phyloP scores from a whole-genome alignment of 2,113 vertebrate genomes.

The Indicator indicator region DNA sequence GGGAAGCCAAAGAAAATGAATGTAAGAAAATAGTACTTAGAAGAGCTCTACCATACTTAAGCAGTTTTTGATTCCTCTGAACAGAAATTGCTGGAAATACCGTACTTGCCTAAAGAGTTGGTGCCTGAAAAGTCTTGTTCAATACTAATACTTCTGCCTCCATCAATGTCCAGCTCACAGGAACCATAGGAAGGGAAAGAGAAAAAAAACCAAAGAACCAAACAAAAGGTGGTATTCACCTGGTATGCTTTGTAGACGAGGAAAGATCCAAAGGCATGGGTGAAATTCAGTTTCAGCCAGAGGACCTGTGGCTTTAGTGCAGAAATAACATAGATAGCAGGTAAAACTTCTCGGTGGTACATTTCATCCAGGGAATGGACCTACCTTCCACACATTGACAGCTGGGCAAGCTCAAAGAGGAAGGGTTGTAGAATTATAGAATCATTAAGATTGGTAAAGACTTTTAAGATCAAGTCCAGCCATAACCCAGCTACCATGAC shows the following conservation, averaged over 20 bases:
- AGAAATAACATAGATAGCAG: neutral
- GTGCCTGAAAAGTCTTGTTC: neutral
- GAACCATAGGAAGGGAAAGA: neutral
- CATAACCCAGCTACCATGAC: no score
- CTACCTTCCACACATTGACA: neutral
- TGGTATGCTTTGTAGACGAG: neutral
- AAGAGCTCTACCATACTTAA: neutral
- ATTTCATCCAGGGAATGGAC: neutral
- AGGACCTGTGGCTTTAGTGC: neutral
- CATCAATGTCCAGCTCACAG: neutral
- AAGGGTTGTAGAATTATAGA: neutral
- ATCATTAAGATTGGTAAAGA: no score
- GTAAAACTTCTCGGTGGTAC: accelerated
- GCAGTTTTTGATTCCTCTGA: neutral
- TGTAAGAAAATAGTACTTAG: neutral
- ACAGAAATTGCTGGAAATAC: neutral
- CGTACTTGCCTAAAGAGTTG: neutral
- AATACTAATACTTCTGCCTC: neutral
- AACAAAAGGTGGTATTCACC: neutral
- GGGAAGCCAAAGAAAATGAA: neutral
- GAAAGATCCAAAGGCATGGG: neutral
- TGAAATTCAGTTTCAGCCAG: neutral
- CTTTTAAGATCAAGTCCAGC: no score
- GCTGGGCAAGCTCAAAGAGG: no score
- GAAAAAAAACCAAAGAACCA: neutral